phyloP scores from a whole-genome alignment of 2,888 invertebrate species.

The Archips xylosteana region DNA sequence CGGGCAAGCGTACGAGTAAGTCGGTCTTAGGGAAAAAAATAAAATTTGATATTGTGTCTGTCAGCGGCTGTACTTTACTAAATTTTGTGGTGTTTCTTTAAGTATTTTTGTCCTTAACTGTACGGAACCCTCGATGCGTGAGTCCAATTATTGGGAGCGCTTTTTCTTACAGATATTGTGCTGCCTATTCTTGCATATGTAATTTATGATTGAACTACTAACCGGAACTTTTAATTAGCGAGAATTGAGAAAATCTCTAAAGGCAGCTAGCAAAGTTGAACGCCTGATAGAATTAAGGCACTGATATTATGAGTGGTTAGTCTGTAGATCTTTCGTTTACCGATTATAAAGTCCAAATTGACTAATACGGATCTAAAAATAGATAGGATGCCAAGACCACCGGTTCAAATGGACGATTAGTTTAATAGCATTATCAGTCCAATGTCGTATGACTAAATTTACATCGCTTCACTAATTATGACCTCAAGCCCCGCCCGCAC shows the following conservation, averaged over 20 bases:
- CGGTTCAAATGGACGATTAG: not conserved
- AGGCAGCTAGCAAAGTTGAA: too few species aligned
- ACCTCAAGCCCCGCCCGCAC: conserved; percentile 27
- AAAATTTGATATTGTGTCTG: too few species aligned
- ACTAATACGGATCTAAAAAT: not conserved
- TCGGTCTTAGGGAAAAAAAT: too few species aligned
- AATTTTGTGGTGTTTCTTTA: too few species aligned
- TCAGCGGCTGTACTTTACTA: too few species aligned
- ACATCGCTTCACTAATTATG: conserved; percentile 22
- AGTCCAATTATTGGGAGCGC: too few species aligned
- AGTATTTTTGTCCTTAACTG: too few species aligned
- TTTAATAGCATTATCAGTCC: not conserved
- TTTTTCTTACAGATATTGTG: not conserved
- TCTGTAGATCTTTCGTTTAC: not conserved
- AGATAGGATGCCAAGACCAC: not conserved
- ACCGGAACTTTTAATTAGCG: not conserved
- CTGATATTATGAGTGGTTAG: not conserved
- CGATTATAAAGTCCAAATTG: not conserved
- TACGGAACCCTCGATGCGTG: too few species aligned
- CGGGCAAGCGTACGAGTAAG: too few species aligned
- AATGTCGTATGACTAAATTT: not conserved
- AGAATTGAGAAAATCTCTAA: too few species aligned
- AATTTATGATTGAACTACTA: not conserved
- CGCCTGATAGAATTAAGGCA: too few species aligned
- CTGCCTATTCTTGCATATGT: not conserved